These are phyloP conservation scores for Torymus tubicola DNA, from an alignment of 2,888 invertebrate species.

Conservation along the genomic window DNA sequence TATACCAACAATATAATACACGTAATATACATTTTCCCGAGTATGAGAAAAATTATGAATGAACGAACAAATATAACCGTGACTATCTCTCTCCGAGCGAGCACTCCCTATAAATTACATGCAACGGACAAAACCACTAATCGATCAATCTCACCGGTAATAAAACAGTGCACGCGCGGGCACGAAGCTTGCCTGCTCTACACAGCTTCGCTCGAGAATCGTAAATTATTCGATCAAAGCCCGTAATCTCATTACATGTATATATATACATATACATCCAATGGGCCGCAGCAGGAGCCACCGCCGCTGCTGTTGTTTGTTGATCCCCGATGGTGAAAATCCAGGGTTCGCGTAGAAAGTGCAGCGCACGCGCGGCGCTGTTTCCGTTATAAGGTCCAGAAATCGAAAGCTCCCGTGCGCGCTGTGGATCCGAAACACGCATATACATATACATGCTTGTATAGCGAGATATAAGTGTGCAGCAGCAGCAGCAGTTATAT, in stretches of 20 bases:
- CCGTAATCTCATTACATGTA: constrained; percentile 33
- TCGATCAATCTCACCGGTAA: constrained; percentile 50
- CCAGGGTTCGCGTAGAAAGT: constrained; percentile 22
- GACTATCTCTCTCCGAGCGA: constrained; percentile 6
- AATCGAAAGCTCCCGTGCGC: constrained; percentile 45
- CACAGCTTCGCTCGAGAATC: not conserved
- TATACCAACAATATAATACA: too few relatives aligned
- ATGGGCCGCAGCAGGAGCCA: not conserved
- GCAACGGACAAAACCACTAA: constrained; percentile 34
- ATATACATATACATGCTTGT: not conserved
- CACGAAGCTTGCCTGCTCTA: not conserved
- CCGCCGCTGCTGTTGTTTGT: not conserved
- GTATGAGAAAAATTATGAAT: not conserved
- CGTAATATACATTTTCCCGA: too few relatives aligned
- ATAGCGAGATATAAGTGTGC: not conserved
- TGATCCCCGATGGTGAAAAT: constrained; percentile 14
- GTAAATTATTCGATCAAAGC: constrained; percentile 50
- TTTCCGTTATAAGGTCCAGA: constrained; percentile 15
- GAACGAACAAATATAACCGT: constrained; percentile 19
- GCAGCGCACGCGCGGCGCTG: not conserved
- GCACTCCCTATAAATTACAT: constrained; percentile 31
- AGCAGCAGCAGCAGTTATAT: too few relatives aligned
- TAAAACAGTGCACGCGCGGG: constrained; percentile 23
- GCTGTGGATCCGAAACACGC: too few relatives aligned
- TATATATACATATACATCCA: not conserved